Conservation (phyloP, 2,797 vertebrate species). For the Amazonetta brasiliensis region DNA sequence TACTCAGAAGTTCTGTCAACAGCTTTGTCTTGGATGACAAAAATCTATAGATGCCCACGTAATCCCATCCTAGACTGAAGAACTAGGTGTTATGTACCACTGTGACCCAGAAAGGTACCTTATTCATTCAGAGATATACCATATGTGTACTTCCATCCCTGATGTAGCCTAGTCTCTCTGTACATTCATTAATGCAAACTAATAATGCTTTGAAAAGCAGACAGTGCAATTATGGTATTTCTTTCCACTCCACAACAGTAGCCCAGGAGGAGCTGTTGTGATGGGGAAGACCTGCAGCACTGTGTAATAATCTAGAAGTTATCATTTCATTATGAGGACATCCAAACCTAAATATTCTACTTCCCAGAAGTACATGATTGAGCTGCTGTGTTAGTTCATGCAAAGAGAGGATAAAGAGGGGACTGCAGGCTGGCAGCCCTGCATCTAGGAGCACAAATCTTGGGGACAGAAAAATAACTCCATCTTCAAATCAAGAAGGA, state of each 20-base stretch:
- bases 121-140: background rate
- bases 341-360: background rate
- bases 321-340: background rate
- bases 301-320: background rate
- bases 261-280: background rate
- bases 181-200: background rate
- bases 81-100: background rate
- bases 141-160: background rate
- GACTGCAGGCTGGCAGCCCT: background rate
- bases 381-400: background rate
- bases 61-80: background rate
- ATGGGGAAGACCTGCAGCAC: background rate
- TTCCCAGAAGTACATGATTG: background rate
- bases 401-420: background rate
- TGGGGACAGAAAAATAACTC: background rate
- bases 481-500: background rate
- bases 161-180: background rate
- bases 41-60: background rate
- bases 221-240: background rate
- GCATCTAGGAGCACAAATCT: background rate
- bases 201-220: background rate
- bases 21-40: background rate
- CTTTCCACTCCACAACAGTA: background rate
- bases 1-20: background rate
- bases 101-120: accelerated